Conservation (phyloP, 2,797 vertebrate genomes). For the Bucorvus abyssinicus region DNA sequence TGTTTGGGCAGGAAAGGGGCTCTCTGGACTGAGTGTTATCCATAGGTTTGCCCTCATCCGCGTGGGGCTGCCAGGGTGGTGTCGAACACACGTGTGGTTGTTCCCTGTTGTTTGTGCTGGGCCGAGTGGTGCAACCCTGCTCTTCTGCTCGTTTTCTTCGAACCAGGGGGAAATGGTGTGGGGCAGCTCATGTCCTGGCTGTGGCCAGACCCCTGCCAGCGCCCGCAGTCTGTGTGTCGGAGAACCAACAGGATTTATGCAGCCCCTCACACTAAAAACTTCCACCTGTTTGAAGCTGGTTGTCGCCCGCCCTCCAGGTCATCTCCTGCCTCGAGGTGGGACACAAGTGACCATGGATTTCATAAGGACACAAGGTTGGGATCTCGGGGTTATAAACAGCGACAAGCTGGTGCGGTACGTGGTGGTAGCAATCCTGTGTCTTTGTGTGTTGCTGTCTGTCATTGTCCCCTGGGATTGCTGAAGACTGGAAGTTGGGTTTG, state of each 20-base stretch:
- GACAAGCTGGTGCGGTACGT: accelerated
- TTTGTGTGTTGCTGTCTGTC: neutral
- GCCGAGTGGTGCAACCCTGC: neutral
- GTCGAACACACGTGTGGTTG: neutral
- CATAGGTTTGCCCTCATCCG: neutral
- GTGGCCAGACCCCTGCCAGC: neutral
- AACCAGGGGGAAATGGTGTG: neutral
- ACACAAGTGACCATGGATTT: accelerated
- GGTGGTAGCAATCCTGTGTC: neutral
- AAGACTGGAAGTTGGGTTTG: neutral
- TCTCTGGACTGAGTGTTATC: neutral
- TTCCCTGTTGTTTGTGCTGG: neutral
- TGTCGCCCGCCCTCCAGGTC: neutral
- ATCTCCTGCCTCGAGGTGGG: neutral
- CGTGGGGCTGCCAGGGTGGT: neutral
- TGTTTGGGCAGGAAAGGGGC: neutral
- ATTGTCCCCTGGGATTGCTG: neutral
- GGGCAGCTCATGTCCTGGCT: accelerated
- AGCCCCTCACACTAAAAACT: accelerated
- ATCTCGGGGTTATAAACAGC: neutral
- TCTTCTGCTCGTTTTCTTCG: neutral
- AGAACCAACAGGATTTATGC: neutral
- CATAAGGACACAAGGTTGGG: neutral
- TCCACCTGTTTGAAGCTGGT: accelerated
- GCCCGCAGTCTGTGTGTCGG: accelerated